Base-by-base conservation (phyloP, 92 coral and sea anemone genomes). In the Epizoanthus stellaris region DNA sequence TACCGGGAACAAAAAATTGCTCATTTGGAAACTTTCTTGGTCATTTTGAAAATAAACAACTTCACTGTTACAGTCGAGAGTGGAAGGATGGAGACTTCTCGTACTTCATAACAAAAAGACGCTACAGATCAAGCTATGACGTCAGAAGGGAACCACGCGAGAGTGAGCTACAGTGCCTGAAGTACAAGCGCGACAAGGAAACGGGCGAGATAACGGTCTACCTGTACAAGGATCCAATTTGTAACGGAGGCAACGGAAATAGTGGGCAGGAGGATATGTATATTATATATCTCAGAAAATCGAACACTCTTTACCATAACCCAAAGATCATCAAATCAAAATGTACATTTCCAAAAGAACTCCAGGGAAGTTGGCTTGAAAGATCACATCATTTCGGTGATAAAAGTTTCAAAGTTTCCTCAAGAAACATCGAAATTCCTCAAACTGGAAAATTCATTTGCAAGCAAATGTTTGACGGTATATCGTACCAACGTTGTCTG, bases 11-110 rank as follows among this genome's bases (percentile, higher is more conserved):
- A 12, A 70, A 61, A 47, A 82, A 89, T 57, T 93, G 97, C 62
- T 89, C 77, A 30, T 79, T 79, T 79, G 72, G 53, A 9, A 79
- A 62, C 3, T 79, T 79, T 45, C 68, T 67, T 34, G 70, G 61
- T n/a, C 79, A 86, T 6, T 57, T 49, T 36, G 85, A 89, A 14
- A 38, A 92, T 19, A 80, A 70, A 2, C 83, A 79, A 40, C 66
- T 93, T 16, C 77, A 81, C 52, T 93, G 95, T 74, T 85, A 52
- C 54, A 93, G 95, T 61, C 59, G 75, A 68, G 85, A 88, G 13
- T 93, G 97, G 97, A 82, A 57, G 13, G 87, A 75, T n/a, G 83
- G 82, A 10, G 58, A 54, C n/a, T 80, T 65, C 70, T 92, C 93
- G 30, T 89, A 91, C 77, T 86, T 93, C 59, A 77, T 93, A n/a